These are phyloP conservation scores for Autographa gamma DNA, from an alignment of 2,888 invertebrate genomes.

Conservation along the genomic window DNA sequence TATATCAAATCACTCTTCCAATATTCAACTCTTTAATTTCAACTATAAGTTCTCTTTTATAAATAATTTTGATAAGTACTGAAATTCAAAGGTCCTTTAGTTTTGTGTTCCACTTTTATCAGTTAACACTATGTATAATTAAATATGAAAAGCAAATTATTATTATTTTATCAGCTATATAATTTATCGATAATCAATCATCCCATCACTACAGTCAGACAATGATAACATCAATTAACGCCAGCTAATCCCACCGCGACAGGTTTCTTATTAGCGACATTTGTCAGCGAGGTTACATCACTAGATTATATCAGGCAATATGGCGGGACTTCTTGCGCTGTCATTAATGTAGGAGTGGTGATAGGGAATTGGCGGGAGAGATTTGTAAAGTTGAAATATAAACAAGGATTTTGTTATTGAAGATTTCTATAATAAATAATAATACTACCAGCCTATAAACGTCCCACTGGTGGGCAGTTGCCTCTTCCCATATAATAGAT, in stretches of 20 bases:
- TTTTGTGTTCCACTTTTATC: no score
- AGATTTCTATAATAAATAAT: no score
- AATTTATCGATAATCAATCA: conserved; percentile 8
- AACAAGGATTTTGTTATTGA: no score
- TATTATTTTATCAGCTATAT: background rate
- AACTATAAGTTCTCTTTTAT: no score
- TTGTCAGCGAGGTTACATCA: conserved; percentile 70
- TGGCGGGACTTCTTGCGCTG: background rate
- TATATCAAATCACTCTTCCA: no score
- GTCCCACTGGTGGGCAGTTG: no score
- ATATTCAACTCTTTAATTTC: no score
- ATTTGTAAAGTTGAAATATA: background rate
- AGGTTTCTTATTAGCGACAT: conserved; percentile 88
- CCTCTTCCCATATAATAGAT: no score
- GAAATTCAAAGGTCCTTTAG: no score
- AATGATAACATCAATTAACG: conserved; percentile 83
- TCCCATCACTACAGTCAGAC: conserved; percentile 64
- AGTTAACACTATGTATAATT: background rate
- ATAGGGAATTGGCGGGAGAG: background rate
- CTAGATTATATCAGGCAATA: conserved; percentile 39
- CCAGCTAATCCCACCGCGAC: conserved; percentile 82
- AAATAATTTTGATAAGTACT: no score
- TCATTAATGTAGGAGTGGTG: background rate
- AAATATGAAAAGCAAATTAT: background rate
- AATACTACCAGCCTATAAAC: no score